These are phyloP conservation scores for Resseliella maxima DNA, from an alignment of 2,888 invertebrate species.

Conservation along the genomic window DNA sequence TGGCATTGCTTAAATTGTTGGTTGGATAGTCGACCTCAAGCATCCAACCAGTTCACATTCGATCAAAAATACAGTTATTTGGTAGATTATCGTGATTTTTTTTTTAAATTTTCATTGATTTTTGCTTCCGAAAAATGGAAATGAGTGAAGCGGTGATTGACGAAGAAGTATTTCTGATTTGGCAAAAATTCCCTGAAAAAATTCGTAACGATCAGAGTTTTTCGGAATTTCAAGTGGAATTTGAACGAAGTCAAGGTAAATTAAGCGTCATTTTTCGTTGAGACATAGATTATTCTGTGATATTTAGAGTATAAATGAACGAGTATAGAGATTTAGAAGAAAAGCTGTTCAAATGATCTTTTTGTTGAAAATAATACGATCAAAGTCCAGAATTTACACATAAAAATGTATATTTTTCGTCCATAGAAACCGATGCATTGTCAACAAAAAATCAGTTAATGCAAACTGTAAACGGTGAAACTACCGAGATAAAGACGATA, in stretches of 20 bases:
- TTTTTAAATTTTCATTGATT: too few species aligned
- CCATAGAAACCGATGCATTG: neutral
- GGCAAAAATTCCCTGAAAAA: slow-evolving; percentile 74
- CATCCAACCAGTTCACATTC: too few species aligned
- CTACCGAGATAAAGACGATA: too few species aligned
- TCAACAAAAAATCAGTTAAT: neutral
- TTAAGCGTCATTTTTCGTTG: slow-evolving; percentile 37
- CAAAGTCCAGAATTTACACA: neutral
- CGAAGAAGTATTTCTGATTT: slow-evolving; percentile 73
- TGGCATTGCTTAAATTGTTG: too few species aligned
- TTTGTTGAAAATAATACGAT: too few species aligned
- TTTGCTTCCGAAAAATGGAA: neutral
- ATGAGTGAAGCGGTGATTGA: slow-evolving; percentile 64
- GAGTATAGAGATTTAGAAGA: neutral
- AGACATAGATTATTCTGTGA: neutral
- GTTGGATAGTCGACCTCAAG: too few species aligned
- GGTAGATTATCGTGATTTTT: too few species aligned
- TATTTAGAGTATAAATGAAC: neutral
- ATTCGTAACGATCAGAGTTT: slow-evolving; percentile 76
- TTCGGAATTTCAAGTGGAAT: slow-evolving; percentile 70
- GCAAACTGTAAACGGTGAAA: neutral
- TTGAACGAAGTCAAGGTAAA: slow-evolving; percentile 67
- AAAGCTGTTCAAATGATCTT: neutral
- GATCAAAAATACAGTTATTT: too few species aligned
- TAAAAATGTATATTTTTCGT: neutral